Evolutionary conservation across 2,113 vertebrate species (phyloP), one percentile per base, ranked within the genome.

Genomic region (Caranx ignobilis): DNA sequence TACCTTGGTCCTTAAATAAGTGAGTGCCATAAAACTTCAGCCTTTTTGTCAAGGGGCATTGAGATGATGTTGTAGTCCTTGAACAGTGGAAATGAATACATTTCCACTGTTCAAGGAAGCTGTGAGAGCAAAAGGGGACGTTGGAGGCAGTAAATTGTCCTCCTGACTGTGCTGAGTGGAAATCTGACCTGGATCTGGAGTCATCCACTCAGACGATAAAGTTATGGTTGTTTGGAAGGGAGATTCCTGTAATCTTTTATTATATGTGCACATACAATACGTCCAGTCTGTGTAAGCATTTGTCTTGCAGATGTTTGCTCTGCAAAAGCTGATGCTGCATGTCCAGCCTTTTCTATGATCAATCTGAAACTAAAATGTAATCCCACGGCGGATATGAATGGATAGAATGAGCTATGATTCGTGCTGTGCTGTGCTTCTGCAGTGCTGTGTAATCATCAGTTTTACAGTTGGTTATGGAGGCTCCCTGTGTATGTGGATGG

Each of bases 381-480:
- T 79, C 61, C 81, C 67, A 65, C 43, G 56, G 41, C 16, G 47
- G 52, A 73, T 82, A 77, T 78, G 39, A 86, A 55, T 34, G 39
- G 62, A 69, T 65, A 31, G 56, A 71, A 48, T 69, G 35, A 56
- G 55, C 3, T 47, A 71, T 62, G 59, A 57, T 74, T 75, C 54
- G 57, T 37, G 70, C 50, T 64, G 43, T 1, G 50, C 64, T 61
- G 31, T 52, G 68, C 47, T 34, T 76, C 54, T 77, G 50, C n/a
- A 34, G 11, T 66, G 62, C 43, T 79, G 57, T 75, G 15, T 56
- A 56, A 79, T 67, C 77, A 83, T 87, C 74, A 41, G 16, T 79
- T 79, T 72, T 45, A 11, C 52, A 21, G 26, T 26, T 60, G 50
- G 47, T 77, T 75, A 37, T 35, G 37, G 34, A 68, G 71, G 57